Conservation (phyloP, 2,797 vertebrate genomes). For the Tokudaia tokunoshimensis region DNA sequence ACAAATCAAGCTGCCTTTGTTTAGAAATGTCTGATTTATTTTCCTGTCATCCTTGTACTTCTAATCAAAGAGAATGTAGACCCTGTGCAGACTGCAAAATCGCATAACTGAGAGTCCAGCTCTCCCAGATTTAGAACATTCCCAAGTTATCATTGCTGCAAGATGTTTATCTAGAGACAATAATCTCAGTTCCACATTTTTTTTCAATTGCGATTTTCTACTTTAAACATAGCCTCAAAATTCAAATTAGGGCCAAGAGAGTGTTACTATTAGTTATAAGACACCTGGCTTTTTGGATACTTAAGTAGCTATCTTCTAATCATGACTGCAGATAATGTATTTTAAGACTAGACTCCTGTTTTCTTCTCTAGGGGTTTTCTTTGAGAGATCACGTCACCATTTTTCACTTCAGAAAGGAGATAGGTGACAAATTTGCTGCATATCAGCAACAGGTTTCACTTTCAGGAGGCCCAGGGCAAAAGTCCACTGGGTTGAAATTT, state of each 20-base stretch:
- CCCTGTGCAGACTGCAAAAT: neutral
- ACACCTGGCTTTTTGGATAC: slow-evolving; percentile 66
- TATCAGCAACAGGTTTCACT: slow-evolving; percentile 27
- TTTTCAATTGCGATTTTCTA: slow-evolving; percentile 62
- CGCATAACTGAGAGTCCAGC: neutral
- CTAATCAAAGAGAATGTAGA: slow-evolving; percentile 20
- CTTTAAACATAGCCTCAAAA: slow-evolving; percentile 71
- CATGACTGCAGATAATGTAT: neutral
- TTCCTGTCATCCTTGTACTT: neutral
- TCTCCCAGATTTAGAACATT: slow-evolving; percentile 54
- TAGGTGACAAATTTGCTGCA: slow-evolving; percentile 23
- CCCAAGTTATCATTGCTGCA: slow-evolving; percentile 49
- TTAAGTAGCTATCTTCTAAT: slow-evolving; percentile 33
- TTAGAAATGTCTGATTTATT: neutral
- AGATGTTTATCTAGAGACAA: slow-evolving; percentile 75
- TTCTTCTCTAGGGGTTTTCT: slow-evolving; percentile 53
- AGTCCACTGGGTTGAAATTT: slow-evolving; percentile 33
- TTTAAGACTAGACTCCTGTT: slow-evolving; percentile 40
- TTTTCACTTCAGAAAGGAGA: slow-evolving; percentile 39
- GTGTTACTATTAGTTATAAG: slow-evolving; percentile 64
- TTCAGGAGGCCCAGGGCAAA: slow-evolving; percentile 52
- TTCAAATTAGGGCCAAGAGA: slow-evolving; percentile 71
- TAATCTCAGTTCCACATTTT: slow-evolving; percentile 63
- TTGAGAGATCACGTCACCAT: slow-evolving; percentile 30
- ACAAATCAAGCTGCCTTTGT: slow-evolving; percentile 20